phyloP scores from a whole-genome alignment of 2,888 invertebrate genomes.

The Pammene fasciana region DNA sequence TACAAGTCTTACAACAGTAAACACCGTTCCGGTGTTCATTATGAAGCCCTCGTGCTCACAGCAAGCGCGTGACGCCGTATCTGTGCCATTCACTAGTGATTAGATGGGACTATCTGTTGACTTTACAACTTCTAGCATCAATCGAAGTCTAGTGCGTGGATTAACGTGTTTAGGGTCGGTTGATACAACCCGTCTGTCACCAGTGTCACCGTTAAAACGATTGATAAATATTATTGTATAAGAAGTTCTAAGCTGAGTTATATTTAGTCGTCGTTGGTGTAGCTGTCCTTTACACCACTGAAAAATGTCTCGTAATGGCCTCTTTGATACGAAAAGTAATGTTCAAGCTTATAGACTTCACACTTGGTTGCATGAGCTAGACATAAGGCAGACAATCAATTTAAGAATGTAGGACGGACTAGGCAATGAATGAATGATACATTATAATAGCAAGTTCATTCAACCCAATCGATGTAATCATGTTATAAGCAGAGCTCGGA shows the following conservation, averaged over 20 bases:
- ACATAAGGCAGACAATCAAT: constrained; percentile 22
- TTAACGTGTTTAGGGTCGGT: background rate
- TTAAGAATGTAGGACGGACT: constrained; percentile 21
- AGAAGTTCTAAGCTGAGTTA: too few relatives aligned
- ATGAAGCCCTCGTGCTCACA: constrained; percentile 16
- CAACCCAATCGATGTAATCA: constrained; percentile 12
- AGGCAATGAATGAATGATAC: constrained; percentile 17
- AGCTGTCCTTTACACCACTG: too few relatives aligned
- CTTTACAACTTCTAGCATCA: background rate
- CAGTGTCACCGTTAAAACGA: too few relatives aligned
- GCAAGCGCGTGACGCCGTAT: constrained; percentile 10
- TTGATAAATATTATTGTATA: too few relatives aligned
- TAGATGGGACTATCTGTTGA: background rate
- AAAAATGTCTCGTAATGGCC: too few relatives aligned
- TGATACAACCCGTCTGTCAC: too few relatives aligned
- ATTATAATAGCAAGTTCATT: constrained; percentile 21
- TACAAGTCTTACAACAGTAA: constrained; percentile 37
- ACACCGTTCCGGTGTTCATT: constrained; percentile 18
- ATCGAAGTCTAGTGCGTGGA: background rate
- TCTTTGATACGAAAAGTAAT: too few relatives aligned
- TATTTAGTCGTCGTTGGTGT: too few relatives aligned
- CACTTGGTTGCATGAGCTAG: constrained; percentile 16
- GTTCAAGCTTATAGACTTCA: background rate
- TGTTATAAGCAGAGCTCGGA: too few relatives aligned
- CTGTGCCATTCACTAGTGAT: constrained; percentile 7